These are phyloP conservation scores for Aspidapion aeneum DNA, from an alignment of 2,888 invertebrate species.

Conservation along the genomic window DNA sequence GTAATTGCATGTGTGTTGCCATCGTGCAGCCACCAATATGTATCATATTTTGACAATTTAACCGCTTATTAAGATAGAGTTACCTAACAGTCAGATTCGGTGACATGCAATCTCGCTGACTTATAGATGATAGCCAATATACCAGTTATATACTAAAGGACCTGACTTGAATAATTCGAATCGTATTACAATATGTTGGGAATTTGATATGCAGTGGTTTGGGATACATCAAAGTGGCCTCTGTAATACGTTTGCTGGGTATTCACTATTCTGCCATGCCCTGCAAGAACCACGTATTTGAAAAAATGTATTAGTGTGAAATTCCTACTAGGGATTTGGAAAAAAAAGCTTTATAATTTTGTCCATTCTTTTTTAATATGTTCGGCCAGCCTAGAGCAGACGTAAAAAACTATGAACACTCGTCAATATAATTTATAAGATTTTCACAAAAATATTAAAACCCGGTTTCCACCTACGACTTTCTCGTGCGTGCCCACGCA, in stretches of 20 bases:
- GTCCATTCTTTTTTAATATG: too few relatives aligned
- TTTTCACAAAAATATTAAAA: too few relatives aligned
- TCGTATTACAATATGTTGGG: slow-evolving; percentile 4
- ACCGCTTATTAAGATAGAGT: slow-evolving; percentile 34
- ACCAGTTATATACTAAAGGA: background rate
- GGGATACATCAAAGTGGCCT: slow-evolving; percentile 2
- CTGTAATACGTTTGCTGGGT: background rate
- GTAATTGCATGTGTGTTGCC: too few relatives aligned
- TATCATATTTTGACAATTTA: slow-evolving; percentile 37
- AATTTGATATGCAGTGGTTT: background rate
- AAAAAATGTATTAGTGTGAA: too few relatives aligned
- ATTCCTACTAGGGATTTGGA: too few relatives aligned
- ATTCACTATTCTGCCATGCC: background rate
- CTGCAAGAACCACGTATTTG: too few relatives aligned
- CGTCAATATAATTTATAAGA: too few relatives aligned
- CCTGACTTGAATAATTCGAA: slow-evolving; percentile 2
- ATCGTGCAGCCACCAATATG: slow-evolving; percentile 30
- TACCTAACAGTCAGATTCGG: slow-evolving; percentile 2
- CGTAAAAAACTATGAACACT: too few relatives aligned
- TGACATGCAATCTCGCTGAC: slow-evolving; percentile 17
- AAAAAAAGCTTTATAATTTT: too few relatives aligned
- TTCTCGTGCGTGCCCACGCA: too few relatives aligned
- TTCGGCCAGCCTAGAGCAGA: too few relatives aligned
- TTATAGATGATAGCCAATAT: slow-evolving; percentile 5
- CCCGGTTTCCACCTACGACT: too few relatives aligned